phyloP scores from a whole-genome alignment of 2,113 vertebrate genomes.

The Pseudopodoces humilis region DNA sequence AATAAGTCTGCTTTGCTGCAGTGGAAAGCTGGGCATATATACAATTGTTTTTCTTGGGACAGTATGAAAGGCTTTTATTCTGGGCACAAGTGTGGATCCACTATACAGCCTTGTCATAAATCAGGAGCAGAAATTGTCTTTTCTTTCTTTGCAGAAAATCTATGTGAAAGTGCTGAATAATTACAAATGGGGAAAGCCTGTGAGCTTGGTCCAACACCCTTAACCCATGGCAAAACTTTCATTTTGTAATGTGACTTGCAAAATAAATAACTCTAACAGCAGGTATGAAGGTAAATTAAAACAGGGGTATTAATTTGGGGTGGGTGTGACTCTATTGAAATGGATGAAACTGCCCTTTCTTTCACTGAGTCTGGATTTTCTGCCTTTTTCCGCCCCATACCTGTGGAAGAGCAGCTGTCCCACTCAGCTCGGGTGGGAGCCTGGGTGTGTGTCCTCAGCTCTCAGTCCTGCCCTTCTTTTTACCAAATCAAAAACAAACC shows the following conservation, averaged over 20 bases:
- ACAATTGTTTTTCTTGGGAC: not conserved
- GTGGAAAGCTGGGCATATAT: not conserved
- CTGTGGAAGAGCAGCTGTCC: slow-evolving; percentile 10
- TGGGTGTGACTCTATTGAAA: not conserved
- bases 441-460: not conserved
- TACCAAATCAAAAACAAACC: slow-evolving; percentile 38
- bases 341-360: not conserved
- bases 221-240: not conserved
- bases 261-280: not conserved
- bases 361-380: not conserved
- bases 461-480: not conserved
- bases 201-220: not conserved
- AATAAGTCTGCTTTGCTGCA: not conserved
- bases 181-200: not conserved
- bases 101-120: not conserved
- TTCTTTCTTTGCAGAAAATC: not conserved
- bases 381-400: not conserved
- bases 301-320: not conserved
- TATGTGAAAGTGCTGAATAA: not conserved
- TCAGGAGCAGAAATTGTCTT: not conserved
- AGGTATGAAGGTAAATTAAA: not conserved
- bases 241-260: not conserved
- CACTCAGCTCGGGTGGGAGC: not conserved
- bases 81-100: not conserved
- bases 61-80: not conserved